These are phyloP conservation scores for Erythrocebus patas DNA, from an alignment of 2,113 vertebrate genomes.

Conservation along the genomic window DNA sequence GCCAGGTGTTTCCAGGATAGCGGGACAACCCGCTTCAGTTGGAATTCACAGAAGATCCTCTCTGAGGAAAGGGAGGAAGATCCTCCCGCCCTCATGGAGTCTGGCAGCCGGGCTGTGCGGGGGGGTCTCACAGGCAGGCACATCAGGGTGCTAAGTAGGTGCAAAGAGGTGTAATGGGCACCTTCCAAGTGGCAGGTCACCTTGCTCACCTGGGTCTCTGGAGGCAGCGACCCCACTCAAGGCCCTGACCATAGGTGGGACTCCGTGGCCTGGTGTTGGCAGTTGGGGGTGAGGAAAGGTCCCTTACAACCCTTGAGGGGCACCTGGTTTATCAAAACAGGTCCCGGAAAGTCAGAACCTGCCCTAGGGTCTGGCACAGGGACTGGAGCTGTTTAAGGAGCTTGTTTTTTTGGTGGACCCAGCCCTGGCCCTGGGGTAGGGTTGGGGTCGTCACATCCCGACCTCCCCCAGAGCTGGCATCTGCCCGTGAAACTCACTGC, in stretches of 20 bases:
- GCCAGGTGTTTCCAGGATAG: background rate
- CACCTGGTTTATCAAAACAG: background rate
- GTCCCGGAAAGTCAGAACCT: background rate
- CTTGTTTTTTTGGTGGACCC: background rate
- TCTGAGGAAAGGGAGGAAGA: background rate
- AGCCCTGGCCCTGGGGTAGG: background rate
- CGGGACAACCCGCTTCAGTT: background rate
- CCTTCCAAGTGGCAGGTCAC: background rate
- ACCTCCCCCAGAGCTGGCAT: background rate
- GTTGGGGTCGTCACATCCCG: background rate
- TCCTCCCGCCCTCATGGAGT: background rate
- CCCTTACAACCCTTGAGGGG: background rate
- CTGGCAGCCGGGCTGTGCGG: background rate
- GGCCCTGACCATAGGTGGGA: background rate
- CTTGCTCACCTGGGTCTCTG: background rate
- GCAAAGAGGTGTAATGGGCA: too few species aligned
- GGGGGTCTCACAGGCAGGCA: background rate
- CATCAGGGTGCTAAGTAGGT: background rate
- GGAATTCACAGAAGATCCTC: background rate
- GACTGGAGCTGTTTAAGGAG: background rate
- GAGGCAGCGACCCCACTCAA: background rate
- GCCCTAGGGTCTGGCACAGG: background rate
- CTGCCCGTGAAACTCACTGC: background rate
- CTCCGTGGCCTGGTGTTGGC: too few species aligned
- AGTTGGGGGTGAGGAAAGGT: too few species aligned